Evolutionary conservation across 2,113 vertebrate genomes (phyloP), one percentile per base, ranked within the genome.

Genomic region (Forbesichthys agassizii): DNA sequence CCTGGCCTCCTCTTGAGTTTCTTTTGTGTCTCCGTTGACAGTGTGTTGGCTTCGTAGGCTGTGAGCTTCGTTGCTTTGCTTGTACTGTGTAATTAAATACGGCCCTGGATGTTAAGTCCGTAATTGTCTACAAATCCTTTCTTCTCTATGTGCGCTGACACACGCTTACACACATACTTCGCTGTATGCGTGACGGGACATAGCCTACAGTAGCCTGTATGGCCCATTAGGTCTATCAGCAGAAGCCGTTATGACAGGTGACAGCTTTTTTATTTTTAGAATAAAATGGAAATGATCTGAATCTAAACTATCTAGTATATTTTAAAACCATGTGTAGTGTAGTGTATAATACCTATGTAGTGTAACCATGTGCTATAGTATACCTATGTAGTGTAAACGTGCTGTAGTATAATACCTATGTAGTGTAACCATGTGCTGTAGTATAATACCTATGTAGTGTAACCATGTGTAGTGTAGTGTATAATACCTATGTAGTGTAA

Each of bases 11-110:
- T 42, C 7, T 42, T 42, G 48, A 51, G 27, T 20, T n/a, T 62
- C 16, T 62, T 47, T 18, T 47, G 16, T 62, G 42, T 48, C 42
- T 47, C 11, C 33, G 42, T 46, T 47, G n/a, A 20, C 4, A 16
- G 52, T n/a, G 52, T 54, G 52, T 54, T 13, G 13, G 52, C n/a
- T 5, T 18, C 36, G 7, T 27, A 42, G 7, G 36, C 36, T 8
- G 7, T 1, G 7, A 42, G 4, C 7, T 42, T 4, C 7, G 36
- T 6, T 42, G 36, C 36, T 42, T 42, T 54, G 52, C 36, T 58
- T 48, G 13, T 13, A 42, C 14, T 68, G 42, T 70, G 42, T 70
- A 80, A 69, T 80, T 73, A 75, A 72, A 66, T 48, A 46, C 36
- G 36, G 16, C 11, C 9, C 10, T 73, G 42, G 56, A 57, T 61